A percentile compares a stretch with the other conserved stretches of the same genome.
Evolutionary conservation across 2,888 invertebrate species (phyloP).

Genomic region (Phrixothrix hirtus): DNA sequence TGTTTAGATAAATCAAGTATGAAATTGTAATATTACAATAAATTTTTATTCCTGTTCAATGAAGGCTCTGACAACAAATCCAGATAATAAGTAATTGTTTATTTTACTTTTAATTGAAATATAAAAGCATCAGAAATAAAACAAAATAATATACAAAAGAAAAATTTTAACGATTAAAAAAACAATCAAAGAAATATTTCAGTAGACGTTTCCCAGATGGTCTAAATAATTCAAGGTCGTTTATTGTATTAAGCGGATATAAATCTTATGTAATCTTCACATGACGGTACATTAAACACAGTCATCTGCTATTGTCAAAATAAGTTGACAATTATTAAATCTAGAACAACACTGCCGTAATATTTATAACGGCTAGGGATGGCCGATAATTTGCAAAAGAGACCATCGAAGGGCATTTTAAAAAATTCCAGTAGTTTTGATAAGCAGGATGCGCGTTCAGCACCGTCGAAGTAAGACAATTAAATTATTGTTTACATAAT

Average conservation of each 20-base stretch:
- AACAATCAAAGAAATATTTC: too few relatives aligned
- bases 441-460: slow-evolving; percentile 57
- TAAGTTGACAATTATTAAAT: slow-evolving; percentile 5
- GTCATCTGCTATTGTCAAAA: slow-evolving; percentile 6
- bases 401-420: slow-evolving; percentile 87
- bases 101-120: too few relatives aligned
- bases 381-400: slow-evolving; percentile 81
- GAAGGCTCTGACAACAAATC: too few relatives aligned
- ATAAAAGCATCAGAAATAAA: neutral
- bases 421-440: slow-evolving; percentile 93
- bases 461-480: slow-evolving; percentile 33
- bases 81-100: too few relatives aligned
- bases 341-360: neutral
- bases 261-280: too few relatives aligned
- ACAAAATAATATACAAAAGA: neutral
- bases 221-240: too few relatives aligned
- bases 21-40: too few relatives aligned
- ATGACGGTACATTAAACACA: neutral
- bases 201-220: too few relatives aligned
- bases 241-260: too few relatives aligned
- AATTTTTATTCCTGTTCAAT: too few relatives aligned
- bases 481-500: too few relatives aligned
- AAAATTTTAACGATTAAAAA: neutral
- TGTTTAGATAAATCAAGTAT: too few relatives aligned
- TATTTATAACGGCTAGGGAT: slow-evolving; percentile 49